Evolutionary conservation across 2,888 invertebrate species (phyloP).

Genomic region (Sericinus montela): DNA sequence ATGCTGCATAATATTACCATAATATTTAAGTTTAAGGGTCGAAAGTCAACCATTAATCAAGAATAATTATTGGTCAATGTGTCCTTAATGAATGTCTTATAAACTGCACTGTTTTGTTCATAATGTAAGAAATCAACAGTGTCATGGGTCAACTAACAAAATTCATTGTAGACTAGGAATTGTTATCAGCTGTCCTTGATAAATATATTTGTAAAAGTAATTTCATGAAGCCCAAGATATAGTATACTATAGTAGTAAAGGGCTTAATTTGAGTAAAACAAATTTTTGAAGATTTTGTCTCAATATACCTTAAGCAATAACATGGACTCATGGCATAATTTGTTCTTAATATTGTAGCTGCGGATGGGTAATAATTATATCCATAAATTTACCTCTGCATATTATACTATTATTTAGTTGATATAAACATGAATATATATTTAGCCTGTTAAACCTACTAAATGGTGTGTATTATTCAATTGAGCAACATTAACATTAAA

Average conservation of each 20-base stretch:
- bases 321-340: slow-evolving; percentile 17
- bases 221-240: too few species aligned
- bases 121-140: background rate
- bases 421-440: slow-evolving; percentile 25
- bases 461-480: slow-evolving; percentile 9
- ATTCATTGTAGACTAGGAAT: too few species aligned
- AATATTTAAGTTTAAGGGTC: too few species aligned
- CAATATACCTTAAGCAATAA: slow-evolving; percentile 1
- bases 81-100: slow-evolving; percentile 13
- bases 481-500: too few species aligned
- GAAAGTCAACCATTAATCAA: too few species aligned
- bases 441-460: slow-evolving; percentile 18
- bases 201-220: too few species aligned
- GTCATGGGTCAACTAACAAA: slow-evolving; percentile 2
- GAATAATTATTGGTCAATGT: too few species aligned
- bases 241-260: too few species aligned
- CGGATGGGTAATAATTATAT: slow-evolving; percentile 21
- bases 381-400: slow-evolving; percentile 19
- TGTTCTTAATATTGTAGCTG: slow-evolving; percentile 18
- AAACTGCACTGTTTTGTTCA: slow-evolving; percentile 12
- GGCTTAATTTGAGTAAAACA: too few species aligned
- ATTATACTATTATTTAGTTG: slow-evolving; percentile 20
- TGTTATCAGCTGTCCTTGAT: too few species aligned
- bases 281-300: too few species aligned
- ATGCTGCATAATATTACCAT: too few species aligned